Evolutionary conservation across 2,113 vertebrate genomes (phyloP), one percentile per base, ranked within the genome.

Genomic region (Cyprinodon tularosa): DNA sequence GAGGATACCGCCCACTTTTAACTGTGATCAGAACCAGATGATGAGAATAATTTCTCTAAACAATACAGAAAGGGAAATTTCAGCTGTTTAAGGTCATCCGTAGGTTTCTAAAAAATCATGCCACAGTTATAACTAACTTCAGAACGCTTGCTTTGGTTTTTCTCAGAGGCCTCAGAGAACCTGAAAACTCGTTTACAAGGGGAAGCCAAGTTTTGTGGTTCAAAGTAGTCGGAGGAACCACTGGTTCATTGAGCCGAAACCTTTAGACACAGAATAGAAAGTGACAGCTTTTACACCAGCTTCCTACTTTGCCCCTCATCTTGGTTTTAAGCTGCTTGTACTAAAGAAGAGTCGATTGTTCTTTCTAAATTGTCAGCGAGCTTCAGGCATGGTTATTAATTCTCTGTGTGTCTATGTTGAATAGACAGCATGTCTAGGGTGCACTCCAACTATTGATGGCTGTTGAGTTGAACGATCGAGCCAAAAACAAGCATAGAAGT

Each of bases 201-300:
- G 37, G 40, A 76, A 60, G 53, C 70, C 74, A 76, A 73, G 44
- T 72, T 72, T 44, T 29, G 12, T 20, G 57, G 81, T 66, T 69
- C 71, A 76, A 78, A 83, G 60, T 78, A 79, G 80, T 85, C 76
- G 70, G 73, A 71, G 66, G 69, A 87, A 86, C 85, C 81, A 59
- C 66, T 1, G 81, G 71, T 83, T 74, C 81, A 63, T 66, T 29
- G 76, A 67, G 40, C 78, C 74, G 78, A 87, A 85, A 82, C 75
- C 78, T 44, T 57, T 57, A 70, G 84, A 81, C 84, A 74, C 64
- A 29, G 71, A 79, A 73, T 72, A 78, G 48, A 77, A 79, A 72
- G 71, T 38, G 38, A 20, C 62, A 64, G 72, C 78, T 89, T 71
- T 38, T 39, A 81, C 74, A 86, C 72, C 83, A 84, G 48, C 83